Evolutionary conservation across 2,888 invertebrate species (phyloP), one percentile per base, ranked within the genome.

Genomic region (Sinodicranocentrus sp.): DNA sequence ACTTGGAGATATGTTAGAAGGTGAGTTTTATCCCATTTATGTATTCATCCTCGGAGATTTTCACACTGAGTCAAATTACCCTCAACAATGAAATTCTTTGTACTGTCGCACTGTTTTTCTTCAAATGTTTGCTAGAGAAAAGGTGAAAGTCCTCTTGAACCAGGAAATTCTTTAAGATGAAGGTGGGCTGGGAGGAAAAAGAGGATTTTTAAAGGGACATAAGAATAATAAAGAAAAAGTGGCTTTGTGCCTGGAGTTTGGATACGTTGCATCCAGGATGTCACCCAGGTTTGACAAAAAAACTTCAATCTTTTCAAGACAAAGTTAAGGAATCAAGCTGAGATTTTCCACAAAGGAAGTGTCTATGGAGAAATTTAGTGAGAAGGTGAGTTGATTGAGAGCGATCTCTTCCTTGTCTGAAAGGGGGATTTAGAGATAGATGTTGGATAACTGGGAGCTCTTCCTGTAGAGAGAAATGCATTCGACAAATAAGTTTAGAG

Each of bases 361-460:
- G n/a, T n/a, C n/a, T n/a, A n/a, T n/a, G n/a, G 33, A 33, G 33
- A 10, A 10, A 33, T 33, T 33, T 33, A 6, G 33, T 33, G 48
- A 48, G 3, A 48, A 48, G 48, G 67, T 48, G 48, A 26, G 33
- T 28, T 71, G 54, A 71, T 57, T 57, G 57, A 71, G 71, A 71
- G 26, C 13, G 28, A 57, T 71, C 28, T 21, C 21, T 33, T 33
- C 17, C n/a, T 17, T 33, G 28, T 33, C 19, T 44, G 33, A 33
- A 17, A 71, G 71, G 57, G 57, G 54, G 71, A 71, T 71, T 57
- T 52, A 57, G 57, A 71, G 71, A 71, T 52, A 23, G 17, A 43
- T 67, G 33, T 33, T n/a, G 33, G 43, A 23, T 17, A 28, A 43
- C 17, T 15, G 1, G 67, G 19, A 21, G 26, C 23, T 15, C 21